Evolutionary conservation across 2,113 vertebrate genomes (phyloP), one percentile per base, ranked within the genome.

Genomic region (Chaetura pelagica): DNA sequence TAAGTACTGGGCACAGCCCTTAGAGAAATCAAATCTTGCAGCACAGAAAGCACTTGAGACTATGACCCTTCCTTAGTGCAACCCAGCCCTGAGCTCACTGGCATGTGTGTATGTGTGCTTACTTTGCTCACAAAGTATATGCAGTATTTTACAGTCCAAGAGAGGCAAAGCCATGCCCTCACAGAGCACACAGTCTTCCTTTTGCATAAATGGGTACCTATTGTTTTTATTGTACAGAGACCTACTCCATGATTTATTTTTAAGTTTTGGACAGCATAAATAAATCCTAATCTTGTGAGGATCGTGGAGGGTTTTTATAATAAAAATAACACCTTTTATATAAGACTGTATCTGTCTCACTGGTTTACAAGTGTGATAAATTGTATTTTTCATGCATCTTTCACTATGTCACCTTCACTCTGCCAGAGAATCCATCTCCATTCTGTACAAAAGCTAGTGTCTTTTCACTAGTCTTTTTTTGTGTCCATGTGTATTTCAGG

Each of bases 1-100:
- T 72, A 59, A 17, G 29, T 0, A 26, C 30, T 9, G 1, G 18
- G 54, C 1, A 0, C 29, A 83, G 42, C 42, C 35, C 34, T 38
- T 19, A 44, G 30, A 34, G 34, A 66, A 52, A 46, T 51, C 26
- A 8, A 48, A 18, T 38, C 40, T 21, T 21, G 38, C 32, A 51
- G 44, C 26, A 52, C 11, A 29, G 34, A 12, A 46, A 84, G 24
- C 26, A 6, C 23, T 34, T 6, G 27, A 40, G 78, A n/a, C 4
- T 21, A 34, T 8, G 32, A 18, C 29, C 46, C 23, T 48, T 29
- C 27, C 16, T 55, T 11, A 10, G 48, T n/a, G 32, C 48, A 51
- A 9, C 17, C 46, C 46, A 48, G 46, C 46, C 46, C 46, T 48
- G 21, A 21, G 46, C 46, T 48, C 32, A 64, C 54, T 44, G 54